Evolutionary conservation across 2,888 invertebrate species (phyloP).

Genomic region (Napeogenes inachia): DNA sequence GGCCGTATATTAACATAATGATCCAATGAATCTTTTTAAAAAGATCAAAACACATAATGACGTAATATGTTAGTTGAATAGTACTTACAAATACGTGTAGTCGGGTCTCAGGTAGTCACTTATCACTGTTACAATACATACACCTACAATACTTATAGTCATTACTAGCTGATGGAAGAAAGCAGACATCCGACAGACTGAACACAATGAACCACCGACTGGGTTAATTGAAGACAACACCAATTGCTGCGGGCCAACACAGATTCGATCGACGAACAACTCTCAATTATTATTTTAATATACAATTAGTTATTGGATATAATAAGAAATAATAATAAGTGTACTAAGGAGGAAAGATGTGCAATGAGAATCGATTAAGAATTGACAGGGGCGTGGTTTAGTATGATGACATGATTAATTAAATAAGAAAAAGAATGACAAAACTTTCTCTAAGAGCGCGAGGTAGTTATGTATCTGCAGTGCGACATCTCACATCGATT

Average conservation of each 20-base stretch:
- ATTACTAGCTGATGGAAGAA: constrained; percentile 58
- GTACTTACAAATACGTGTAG: constrained; percentile 36
- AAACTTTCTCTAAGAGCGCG: constrained; percentile 48
- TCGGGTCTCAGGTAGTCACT: constrained; percentile 54
- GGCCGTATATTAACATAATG: neutral
- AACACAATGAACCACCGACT: constrained; percentile 64
- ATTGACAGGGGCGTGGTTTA: constrained; percentile 31
- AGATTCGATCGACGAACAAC: constrained; percentile 54
- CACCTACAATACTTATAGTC: constrained; percentile 62
- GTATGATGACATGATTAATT: constrained; percentile 26
- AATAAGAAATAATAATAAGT: constrained; percentile 20
- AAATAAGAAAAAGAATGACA: constrained; percentile 37
- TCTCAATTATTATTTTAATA: constrained; percentile 56
- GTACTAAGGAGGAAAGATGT: constrained; percentile 7
- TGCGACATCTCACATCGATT: constrained; percentile 64
- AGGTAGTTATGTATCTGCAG: constrained; percentile 56
- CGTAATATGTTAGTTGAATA: neutral
- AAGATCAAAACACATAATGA: no score
- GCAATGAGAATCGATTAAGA: constrained; percentile 32
- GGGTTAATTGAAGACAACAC: constrained; percentile 73
- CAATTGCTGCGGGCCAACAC: constrained; percentile 54
- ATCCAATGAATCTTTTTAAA: constrained; percentile 7
- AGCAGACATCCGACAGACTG: constrained; percentile 72
- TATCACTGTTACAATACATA: constrained; percentile 50
- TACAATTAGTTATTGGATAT: constrained; percentile 34